Evolutionary conservation across 2,888 invertebrate species (phyloP).

Genomic region (Melinaea marsaeus): DNA sequence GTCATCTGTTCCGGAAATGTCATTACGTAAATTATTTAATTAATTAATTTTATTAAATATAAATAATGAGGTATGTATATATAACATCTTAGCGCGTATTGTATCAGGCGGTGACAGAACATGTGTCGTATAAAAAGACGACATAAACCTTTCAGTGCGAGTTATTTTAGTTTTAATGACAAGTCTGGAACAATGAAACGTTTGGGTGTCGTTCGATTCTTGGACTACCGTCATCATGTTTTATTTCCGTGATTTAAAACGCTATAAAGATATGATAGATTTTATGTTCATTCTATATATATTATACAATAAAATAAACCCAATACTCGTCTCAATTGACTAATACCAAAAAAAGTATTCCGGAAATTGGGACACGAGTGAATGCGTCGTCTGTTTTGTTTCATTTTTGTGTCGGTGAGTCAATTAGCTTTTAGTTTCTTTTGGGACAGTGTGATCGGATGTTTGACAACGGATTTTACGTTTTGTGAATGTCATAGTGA

Average conservation of each 20-base stretch:
- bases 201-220: slow-evolving; percentile 33
- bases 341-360: slow-evolving; percentile 9
- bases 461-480: slow-evolving; percentile 38
- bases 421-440: slow-evolving; percentile 46
- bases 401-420: slow-evolving; percentile 44
- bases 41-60: too few relatives aligned
- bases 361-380: slow-evolving; percentile 21
- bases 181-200: slow-evolving; percentile 43
- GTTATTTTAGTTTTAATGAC: slow-evolving; percentile 64
- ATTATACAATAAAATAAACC: slow-evolving; percentile 7
- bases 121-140: slow-evolving; percentile 67
- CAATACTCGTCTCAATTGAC: too few relatives aligned
- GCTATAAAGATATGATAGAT: slow-evolving; percentile 1
- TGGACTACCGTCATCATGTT: slow-evolving; percentile 24
- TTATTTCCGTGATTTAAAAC: slow-evolving; percentile 11
- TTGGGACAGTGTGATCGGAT: slow-evolving; percentile 42
- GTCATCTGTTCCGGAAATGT: too few relatives aligned
- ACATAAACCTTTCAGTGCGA: slow-evolving; percentile 44
- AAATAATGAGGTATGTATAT: too few relatives aligned
- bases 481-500: slow-evolving; percentile 40
- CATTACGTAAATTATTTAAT: too few relatives aligned
- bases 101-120: slow-evolving; percentile 59
- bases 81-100: slow-evolving; percentile 23
- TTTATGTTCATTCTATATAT: slow-evolving; percentile 3
- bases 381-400: slow-evolving; percentile 42